Evolutionary conservation across 2,113 vertebrate species (phyloP).

Genomic region (Zosterops pallidus): DNA sequence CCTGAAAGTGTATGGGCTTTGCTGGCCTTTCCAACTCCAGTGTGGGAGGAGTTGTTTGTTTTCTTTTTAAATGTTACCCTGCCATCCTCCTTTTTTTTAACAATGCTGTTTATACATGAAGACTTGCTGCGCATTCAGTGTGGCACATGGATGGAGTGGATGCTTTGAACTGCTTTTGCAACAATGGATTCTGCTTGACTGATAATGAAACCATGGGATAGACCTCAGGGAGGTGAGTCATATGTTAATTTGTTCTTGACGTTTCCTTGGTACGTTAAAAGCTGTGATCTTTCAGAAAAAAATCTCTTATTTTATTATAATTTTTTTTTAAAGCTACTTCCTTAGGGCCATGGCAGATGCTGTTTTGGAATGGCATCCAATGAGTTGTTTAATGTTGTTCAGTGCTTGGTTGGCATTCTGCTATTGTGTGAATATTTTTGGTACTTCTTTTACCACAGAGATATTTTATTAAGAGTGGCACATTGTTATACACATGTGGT

Average conservation of each 20-base stretch:
- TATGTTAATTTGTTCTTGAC: slow-evolving; percentile 53
- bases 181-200: slow-evolving; percentile 35
- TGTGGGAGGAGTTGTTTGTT: not conserved
- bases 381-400: slow-evolving; percentile 25
- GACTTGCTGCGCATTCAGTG: not conserved
- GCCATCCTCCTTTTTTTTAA: not conserved
- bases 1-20: not conserved
- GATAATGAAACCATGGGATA: slow-evolving; percentile 46
- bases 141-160: not conserved
- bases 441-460: slow-evolving; percentile 8
- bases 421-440: slow-evolving; percentile 50
- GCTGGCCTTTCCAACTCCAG: not conserved
- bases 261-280: slow-evolving; percentile 36
- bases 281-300: slow-evolving; percentile 42
- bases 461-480: slow-evolving; percentile 53
- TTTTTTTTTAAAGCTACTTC: not conserved
- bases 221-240: slow-evolving; percentile 57
- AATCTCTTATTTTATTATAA: not conserved
- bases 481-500: slow-evolving; percentile 59
- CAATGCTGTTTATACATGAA: not conserved
- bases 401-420: slow-evolving; percentile 34
- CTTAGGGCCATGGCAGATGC: slow-evolving; percentile 43
- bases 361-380: slow-evolving; percentile 13
- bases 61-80: not conserved
- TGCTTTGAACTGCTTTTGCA: slow-evolving; percentile 26